Percentiles rank a stretch among this genome's conserved stretches.
Conservation (phyloP, 2,888 invertebrate genomes). For the Choristoneura rosaceana region DNA sequence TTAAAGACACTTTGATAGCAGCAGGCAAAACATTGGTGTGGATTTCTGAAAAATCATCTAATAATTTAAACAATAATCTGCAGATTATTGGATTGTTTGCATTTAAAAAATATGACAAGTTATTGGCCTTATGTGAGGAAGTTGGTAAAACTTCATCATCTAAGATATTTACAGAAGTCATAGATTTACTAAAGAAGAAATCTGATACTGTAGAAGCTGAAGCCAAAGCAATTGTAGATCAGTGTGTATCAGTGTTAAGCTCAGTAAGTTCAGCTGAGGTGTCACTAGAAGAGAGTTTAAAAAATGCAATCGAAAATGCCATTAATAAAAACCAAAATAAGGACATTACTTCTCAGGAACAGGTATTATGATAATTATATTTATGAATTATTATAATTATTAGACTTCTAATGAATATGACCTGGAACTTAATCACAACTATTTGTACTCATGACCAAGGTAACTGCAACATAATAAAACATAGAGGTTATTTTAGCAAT, state of each 20-base stretch:
- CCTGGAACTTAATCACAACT: too few relatives aligned
- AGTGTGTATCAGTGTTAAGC: constrained; percentile 58
- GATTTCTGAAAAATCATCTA: constrained; percentile 81
- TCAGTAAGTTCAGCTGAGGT: constrained; percentile 53
- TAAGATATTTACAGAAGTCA: constrained; percentile 66
- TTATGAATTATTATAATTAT: not conserved
- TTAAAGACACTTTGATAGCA: constrained; percentile 88
- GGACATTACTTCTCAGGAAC: constrained; percentile 85
- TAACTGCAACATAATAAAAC: too few relatives aligned
- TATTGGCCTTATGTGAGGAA: constrained; percentile 57
- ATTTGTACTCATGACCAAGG: too few relatives aligned
- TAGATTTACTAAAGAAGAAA: constrained; percentile 62
- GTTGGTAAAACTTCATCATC: constrained; percentile 55
- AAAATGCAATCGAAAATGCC: constrained; percentile 81
- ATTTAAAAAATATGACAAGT: constrained; percentile 88
- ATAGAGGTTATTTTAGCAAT: too few relatives aligned
- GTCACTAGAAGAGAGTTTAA: constrained; percentile 76
- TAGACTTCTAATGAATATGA: too few relatives aligned
- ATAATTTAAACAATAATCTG: constrained; percentile 83
- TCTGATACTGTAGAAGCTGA: constrained; percentile 52
- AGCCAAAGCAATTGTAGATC: constrained; percentile 54
- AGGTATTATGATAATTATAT: constrained; percentile 63
- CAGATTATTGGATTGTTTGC: constrained; percentile 88
- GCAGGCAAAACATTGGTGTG: constrained; percentile 93
- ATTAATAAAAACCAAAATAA: constrained; percentile 83